These are phyloP conservation scores for Mungos mungo DNA, from an alignment of 2,113 vertebrate species.

Conservation along the genomic window DNA sequence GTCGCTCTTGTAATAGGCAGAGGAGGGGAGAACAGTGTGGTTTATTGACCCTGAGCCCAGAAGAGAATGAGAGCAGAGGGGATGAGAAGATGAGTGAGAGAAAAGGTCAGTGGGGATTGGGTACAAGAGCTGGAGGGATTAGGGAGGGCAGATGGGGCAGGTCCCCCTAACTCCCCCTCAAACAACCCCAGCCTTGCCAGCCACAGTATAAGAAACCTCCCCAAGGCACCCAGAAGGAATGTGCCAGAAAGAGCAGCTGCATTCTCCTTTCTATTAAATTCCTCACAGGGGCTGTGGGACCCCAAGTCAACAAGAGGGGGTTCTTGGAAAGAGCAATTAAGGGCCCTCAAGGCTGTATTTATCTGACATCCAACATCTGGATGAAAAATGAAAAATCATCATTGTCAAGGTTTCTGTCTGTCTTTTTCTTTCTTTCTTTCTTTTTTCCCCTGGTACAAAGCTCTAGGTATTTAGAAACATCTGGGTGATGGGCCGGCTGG, in stretches of 20 bases:
- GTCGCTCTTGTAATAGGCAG: background rate
- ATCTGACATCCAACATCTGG: background rate
- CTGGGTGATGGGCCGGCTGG: background rate
- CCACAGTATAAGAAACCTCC: background rate
- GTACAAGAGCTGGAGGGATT: background rate
- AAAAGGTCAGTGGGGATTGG: no score
- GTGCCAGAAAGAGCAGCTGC: background rate
- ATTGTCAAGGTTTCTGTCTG: background rate
- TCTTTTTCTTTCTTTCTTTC: background rate
- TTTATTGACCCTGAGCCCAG: background rate
- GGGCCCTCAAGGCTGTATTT: background rate
- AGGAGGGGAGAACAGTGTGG: background rate
- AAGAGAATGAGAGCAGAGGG: no score
- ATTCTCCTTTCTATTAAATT: background rate
- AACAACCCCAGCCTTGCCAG: background rate
- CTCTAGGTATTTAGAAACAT: conserved; percentile 28
- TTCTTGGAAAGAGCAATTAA: conserved; percentile 6
- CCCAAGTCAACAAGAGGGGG: background rate
- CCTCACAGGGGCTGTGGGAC: background rate
- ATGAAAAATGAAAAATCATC: conserved; percentile 3
- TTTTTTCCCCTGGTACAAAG: background rate
- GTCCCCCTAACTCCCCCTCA: background rate
- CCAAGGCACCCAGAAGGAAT: background rate
- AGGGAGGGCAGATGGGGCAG: background rate
- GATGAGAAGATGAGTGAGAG: background rate